Percentiles rank a stretch among this genome's conserved stretches.
These are phyloP conservation scores for Synergus gifuensis DNA, from an alignment of 2,888 invertebrate genomes.

Conservation along the genomic window DNA sequence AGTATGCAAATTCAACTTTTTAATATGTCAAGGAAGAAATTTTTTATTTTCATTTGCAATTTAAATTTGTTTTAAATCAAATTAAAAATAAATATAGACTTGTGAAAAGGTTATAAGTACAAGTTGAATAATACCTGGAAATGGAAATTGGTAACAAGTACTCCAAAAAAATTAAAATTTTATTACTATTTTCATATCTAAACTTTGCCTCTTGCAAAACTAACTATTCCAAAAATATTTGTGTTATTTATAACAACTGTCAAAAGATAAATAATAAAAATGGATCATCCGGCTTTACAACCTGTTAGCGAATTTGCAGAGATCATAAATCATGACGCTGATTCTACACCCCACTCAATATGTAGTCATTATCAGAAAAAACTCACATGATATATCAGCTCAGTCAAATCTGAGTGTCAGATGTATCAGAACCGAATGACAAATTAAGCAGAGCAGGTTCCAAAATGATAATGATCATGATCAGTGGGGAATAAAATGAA, in stretches of 20 bases:
- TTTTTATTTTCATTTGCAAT: neutral
- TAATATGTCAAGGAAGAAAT: neutral
- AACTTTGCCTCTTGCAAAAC: too few relatives aligned
- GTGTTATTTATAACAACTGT: too few relatives aligned
- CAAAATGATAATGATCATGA: constrained; percentile 19
- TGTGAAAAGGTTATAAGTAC: too few relatives aligned
- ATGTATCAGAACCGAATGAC: constrained; percentile 17
- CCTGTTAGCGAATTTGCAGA: neutral
- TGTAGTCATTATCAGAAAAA: neutral
- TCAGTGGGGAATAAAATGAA: constrained; percentile 35
- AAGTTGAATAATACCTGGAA: too few relatives aligned
- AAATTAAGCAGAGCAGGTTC: neutral
- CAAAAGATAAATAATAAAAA: too few relatives aligned
- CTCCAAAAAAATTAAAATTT: too few relatives aligned
- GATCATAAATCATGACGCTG: neutral
- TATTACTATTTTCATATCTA: too few relatives aligned
- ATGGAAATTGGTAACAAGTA: too few relatives aligned
- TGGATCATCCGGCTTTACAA: neutral
- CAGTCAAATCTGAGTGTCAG: neutral
- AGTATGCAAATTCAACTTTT: neutral
- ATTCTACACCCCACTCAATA: neutral
- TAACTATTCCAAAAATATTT: too few relatives aligned
- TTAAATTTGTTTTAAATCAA: neutral
- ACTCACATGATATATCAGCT: neutral
- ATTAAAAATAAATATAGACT: neutral